phyloP scores from a whole-genome alignment of 2,113 vertebrate species.

The Antennarius striatus region DNA sequence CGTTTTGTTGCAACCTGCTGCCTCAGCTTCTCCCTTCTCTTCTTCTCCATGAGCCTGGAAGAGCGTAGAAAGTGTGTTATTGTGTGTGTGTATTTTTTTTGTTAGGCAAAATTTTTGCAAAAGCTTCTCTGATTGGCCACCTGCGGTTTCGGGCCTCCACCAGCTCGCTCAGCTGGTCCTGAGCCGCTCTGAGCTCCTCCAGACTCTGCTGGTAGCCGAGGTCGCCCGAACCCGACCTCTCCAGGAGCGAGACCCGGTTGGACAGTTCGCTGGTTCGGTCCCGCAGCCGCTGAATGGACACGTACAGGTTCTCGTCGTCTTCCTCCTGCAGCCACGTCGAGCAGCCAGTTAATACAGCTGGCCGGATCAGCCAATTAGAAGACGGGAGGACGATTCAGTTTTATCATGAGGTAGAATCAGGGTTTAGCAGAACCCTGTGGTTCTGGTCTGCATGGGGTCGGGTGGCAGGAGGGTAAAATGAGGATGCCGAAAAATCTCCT shows the following conservation, averaged over 20 bases:
- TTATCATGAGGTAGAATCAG: too few species aligned
- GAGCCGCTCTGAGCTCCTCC: slow-evolving; percentile 82
- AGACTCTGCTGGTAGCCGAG: slow-evolving; percentile 85
- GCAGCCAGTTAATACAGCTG: neutral
- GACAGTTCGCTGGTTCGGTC: slow-evolving; percentile 85
- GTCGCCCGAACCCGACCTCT: slow-evolving; percentile 80
- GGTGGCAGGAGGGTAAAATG: too few species aligned
- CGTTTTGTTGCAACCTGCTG: slow-evolving; percentile 83
- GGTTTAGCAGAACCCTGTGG: too few species aligned
- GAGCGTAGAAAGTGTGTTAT: neutral
- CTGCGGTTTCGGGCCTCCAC: slow-evolving; percentile 86
- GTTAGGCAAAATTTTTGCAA: too few species aligned
- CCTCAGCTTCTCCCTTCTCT: slow-evolving; percentile 82
- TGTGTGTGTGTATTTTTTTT: neutral
- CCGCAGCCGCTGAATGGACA: slow-evolving; percentile 86
- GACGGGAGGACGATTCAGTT: too few species aligned
- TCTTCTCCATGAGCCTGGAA: slow-evolving; percentile 85
- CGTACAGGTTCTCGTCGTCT: slow-evolving; percentile 88
- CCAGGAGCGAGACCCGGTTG: slow-evolving; percentile 83
- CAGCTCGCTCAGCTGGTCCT: slow-evolving; percentile 85
- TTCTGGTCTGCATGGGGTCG: too few species aligned
- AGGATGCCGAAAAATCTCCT: too few species aligned
- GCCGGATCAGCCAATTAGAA: too few species aligned
- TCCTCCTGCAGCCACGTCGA: slow-evolving; percentile 78
- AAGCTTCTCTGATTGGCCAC: slow-evolving; percentile 56